phyloP scores from a whole-genome alignment of 1,140 invertebrate species.

The Pseudomyrmex dendroicus region DNA sequence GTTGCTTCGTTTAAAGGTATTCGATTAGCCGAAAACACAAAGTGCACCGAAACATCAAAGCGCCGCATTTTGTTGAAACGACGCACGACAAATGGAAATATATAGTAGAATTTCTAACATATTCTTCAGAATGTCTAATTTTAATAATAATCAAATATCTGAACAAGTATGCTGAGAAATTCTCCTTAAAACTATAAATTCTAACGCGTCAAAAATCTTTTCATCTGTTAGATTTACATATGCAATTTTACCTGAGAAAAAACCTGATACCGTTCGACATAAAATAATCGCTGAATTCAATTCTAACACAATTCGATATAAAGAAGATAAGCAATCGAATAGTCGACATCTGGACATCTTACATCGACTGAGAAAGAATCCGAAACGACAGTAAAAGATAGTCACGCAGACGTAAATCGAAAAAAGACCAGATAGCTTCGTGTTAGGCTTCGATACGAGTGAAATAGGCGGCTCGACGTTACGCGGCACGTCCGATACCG shows the following conservation, averaged over 20 bases:
- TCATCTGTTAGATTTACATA: too few species aligned
- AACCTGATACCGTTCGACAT: background rate
- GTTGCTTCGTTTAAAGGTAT: background rate
- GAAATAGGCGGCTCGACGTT: slow-evolving; percentile 45
- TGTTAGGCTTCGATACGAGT: slow-evolving; percentile 18
- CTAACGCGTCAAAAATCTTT: too few species aligned
- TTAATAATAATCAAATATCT: too few species aligned
- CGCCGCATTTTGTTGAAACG: background rate
- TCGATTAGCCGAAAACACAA: background rate
- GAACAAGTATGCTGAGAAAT: too few species aligned
- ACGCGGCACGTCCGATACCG: slow-evolving; percentile 24
- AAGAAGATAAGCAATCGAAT: slow-evolving; percentile 20
- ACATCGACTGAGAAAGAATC: slow-evolving; percentile 19
- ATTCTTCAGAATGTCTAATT: background rate
- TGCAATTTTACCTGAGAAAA: too few species aligned
- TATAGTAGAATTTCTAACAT: background rate
- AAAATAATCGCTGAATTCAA: background rate
- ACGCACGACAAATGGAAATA: too few species aligned
- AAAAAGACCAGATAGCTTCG: background rate
- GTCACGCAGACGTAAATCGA: slow-evolving; percentile 2
- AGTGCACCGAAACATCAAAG: background rate
- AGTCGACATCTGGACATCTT: background rate
- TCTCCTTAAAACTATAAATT: too few species aligned
- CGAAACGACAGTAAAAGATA: slow-evolving; percentile 29
- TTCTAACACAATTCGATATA: background rate